Base-by-base conservation (phyloP, 2,888 invertebrate species). In the Pachycephus smyrnensis region DNA sequence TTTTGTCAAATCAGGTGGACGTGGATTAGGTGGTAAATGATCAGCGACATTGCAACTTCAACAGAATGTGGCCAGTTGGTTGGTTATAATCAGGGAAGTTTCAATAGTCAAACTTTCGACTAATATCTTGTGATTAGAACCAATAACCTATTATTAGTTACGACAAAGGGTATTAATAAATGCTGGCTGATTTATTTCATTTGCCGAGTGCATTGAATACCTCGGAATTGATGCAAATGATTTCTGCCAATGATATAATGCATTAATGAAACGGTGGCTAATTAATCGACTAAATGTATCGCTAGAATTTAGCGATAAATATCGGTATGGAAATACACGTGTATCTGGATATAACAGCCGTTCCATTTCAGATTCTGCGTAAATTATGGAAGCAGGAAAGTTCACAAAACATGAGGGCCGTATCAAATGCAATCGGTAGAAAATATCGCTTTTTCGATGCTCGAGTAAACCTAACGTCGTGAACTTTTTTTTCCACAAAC, bases 31-130 rank as follows among this genome's bases (percentile, higher is more conserved):
- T 55, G 55, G 55, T 9, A 55, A 55, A 55, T 23, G 23, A 55
- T 55, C 55, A 55, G 23, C 15, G 55, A 55, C 9, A 23, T 55
- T 23, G 23, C 55, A 55, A 55, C 55, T 55, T 55, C 23, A 23
- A 55, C 15, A 23, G 23, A 55, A 55, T 55, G 55, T 23, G 55
- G 55, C 55, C 55, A 55, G 55, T 55, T 55, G 55, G 55, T 55
- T 55, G 23, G 55, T 23, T 55, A 23, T 23, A 55, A 55, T 23
- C 23, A 75, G 71, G n/a, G 23, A 73, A 78, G 75, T 78, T 76
- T 75, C 69, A 76, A 78, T 78, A 33, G 75, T 73, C 73, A 76
- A 78, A 78, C 37, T 78, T 78, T 78, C 31, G 73, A 73, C 76
- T 78, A 78, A 78, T 78, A 73, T 76, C 73, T 55, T 73, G 75